A percentile compares a stretch with the other conserved stretches of the same genome.
phyloP scores from a whole-genome alignment of 2,113 vertebrate species.

The Trachemys scripta region DNA sequence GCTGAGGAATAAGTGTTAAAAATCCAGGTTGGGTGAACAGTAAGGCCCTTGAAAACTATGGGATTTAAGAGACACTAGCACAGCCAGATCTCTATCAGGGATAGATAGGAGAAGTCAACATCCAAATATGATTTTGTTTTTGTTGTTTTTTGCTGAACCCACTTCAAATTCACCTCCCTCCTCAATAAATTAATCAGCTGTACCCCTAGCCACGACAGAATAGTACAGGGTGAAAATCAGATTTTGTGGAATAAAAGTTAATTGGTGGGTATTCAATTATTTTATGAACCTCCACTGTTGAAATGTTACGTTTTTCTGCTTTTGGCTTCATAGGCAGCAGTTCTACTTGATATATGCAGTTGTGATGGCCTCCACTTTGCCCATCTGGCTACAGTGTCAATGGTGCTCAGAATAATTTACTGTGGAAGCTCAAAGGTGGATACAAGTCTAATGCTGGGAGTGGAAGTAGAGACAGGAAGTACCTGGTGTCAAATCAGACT shows the following conservation, averaged over 20 bases:
- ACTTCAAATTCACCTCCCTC: neutral
- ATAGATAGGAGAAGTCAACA: neutral
- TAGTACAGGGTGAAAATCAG: neutral
- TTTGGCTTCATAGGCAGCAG: neutral
- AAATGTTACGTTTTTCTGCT: neutral
- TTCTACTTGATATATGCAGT: neutral
- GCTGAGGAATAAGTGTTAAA: neutral
- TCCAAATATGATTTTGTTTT: neutral
- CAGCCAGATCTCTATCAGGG: neutral
- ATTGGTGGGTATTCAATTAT: neutral
- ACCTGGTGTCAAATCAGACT: neutral
- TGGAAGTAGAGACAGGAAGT: neutral
- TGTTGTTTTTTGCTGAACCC: neutral
- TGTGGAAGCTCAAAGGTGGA: neutral
- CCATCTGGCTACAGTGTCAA: neutral
- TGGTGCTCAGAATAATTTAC: neutral
- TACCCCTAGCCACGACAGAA: neutral
- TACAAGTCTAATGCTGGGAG: neutral
- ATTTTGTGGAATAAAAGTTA: neutral
- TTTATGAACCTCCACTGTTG: neutral
- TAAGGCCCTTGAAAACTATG: neutral
- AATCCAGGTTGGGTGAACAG: neutral
- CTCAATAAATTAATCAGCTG: neutral
- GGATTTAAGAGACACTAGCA: neutral
- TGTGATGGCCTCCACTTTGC: neutral